Base-by-base conservation (phyloP, 2,888 invertebrate genomes). In the Scaptomyza cyrtandrae region DNA sequence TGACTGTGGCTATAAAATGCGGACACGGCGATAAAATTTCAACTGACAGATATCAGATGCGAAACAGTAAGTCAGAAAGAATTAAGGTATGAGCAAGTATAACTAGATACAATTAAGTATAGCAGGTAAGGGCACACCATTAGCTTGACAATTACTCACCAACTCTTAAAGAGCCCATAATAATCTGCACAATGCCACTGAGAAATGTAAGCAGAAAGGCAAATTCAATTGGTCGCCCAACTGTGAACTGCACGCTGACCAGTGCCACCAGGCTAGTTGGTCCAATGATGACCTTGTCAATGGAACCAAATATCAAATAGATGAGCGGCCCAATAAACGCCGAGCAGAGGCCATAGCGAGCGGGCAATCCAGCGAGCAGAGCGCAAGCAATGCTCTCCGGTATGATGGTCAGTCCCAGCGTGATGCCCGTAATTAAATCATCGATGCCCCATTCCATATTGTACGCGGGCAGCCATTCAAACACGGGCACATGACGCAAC, bases 371-470 rank as follows among this genome's bases (percentile, higher is more conserved):
- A 6, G 98, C 98, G 19, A 98, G 93, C 70, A 95, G 93, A 39
- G 98, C 98, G 90, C 98, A 98, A n/a, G 98, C 98, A 86, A 98
- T 96, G 83, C 97, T 97, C 93, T 98, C 98, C 7, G 98, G 98
- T 80, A 98, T 97, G 91, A 98, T 95, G 14, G 98, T 98, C 44
- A 98, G 93, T 0, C 98, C 98, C 7, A 98, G 94, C 6, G 98
- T 97, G 57, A 98, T 91, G 50, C 98, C 98, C 9, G 98, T 96
- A 75, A 98, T 96, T 49, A 96, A 89, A 92, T 98, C 98, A 11
- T 96, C 95, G 73, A 96, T 92, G 10, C 95, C 95, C 86, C 89
- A 91, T 54, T 89, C 89, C 49, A 88, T 64, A 27, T 91, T 89
- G 60, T 59, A 92, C 3, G 77, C 71, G 11, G 86, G 81, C n/a